Percentiles rank a stretch among this genome's conserved stretches.
Evolutionary conservation across 2,888 invertebrate species (phyloP).

Genomic region (Acronicta aceris): DNA sequence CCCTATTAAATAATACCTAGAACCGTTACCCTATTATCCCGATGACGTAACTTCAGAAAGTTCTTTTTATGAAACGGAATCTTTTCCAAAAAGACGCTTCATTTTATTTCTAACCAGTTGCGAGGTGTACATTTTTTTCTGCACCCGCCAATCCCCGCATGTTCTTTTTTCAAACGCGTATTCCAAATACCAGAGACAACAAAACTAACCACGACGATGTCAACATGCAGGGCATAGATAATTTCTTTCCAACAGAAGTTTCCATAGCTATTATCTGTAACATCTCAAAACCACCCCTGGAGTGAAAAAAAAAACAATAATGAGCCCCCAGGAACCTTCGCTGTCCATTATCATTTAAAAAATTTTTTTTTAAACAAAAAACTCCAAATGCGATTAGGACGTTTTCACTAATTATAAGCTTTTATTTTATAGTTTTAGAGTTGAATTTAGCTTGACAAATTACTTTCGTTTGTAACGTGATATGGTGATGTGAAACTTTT

Average conservation of each 20-base stretch:
- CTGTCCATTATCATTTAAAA: conserved; percentile 57
- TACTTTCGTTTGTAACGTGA: conserved; percentile 7
- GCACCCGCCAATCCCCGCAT: conserved; percentile 23
- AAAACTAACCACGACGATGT: conserved; percentile 41
- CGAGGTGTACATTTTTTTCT: conserved; percentile 9
- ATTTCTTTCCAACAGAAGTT: conserved; percentile 54
- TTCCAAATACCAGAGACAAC: conserved; percentile 21
- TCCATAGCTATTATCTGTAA: conserved; percentile 53
- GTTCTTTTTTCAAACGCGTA: conserved; percentile 18
- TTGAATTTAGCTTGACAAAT: conserved; percentile 10
- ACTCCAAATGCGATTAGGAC: conserved; percentile 11
- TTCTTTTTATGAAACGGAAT: too few species aligned
- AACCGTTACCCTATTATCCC: too few species aligned
- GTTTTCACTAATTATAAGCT: conserved; percentile 23
- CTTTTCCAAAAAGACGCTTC: too few species aligned
- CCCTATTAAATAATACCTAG: too few species aligned
- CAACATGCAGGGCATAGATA: conserved; percentile 46
- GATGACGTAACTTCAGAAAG: too few species aligned
- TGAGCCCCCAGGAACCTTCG: conserved; percentile 48
- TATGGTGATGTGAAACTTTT: conserved; percentile 30
- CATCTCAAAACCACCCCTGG: conserved; percentile 59
- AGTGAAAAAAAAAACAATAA: conserved; percentile 56
- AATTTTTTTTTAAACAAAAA: conserved; percentile 53
- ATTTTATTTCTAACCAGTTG: not conserved
- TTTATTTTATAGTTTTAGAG: conserved; percentile 9